phyloP scores from a whole-genome alignment of 1,140 invertebrate species.

The Drosophila fuyamai region DNA sequence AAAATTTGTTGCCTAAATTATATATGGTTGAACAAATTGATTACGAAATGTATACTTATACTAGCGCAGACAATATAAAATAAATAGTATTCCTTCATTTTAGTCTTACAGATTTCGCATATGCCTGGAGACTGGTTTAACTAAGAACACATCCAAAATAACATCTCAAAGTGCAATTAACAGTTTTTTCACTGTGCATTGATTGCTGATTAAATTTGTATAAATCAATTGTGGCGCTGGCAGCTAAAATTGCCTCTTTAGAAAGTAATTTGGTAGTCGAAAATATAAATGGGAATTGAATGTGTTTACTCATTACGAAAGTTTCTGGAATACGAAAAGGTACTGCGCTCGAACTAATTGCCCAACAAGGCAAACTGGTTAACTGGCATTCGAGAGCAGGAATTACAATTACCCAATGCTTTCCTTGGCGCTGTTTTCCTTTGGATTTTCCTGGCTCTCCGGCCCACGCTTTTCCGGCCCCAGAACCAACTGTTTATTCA shows the following conservation, averaged over 20 bases:
- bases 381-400: slow-evolving; percentile 40
- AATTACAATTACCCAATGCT: slow-evolving; percentile 56
- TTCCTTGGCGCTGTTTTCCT: slow-evolving; percentile 35
- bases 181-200: neutral
- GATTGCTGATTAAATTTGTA: slow-evolving; percentile 57
- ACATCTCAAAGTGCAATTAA: too few relatives aligned
- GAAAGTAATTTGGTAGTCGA: slow-evolving; percentile 37
- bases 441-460: slow-evolving; percentile 18
- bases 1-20: too few relatives aligned
- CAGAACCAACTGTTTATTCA: slow-evolving; percentile 45
- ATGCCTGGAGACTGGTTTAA: too few relatives aligned
- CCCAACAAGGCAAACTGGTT: slow-evolving; percentile 28
- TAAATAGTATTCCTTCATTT: too few relatives aligned
- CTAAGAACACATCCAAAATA: too few relatives aligned
- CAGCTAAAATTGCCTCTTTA: slow-evolving; percentile 13
- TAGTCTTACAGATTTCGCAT: too few relatives aligned
- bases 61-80: too few relatives aligned
- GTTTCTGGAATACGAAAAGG: slow-evolving; percentile 9
- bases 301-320: slow-evolving; percentile 63
- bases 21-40: too few relatives aligned
- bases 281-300: slow-evolving; percentile 56
- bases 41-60: too few relatives aligned
- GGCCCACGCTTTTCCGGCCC: slow-evolving; percentile 19
- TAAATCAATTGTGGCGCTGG: slow-evolving; percentile 50
- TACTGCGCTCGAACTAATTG: slow-evolving; percentile 26